phyloP scores from a whole-genome alignment of 1,140 invertebrate genomes.

The Bombus pascuorum region DNA sequence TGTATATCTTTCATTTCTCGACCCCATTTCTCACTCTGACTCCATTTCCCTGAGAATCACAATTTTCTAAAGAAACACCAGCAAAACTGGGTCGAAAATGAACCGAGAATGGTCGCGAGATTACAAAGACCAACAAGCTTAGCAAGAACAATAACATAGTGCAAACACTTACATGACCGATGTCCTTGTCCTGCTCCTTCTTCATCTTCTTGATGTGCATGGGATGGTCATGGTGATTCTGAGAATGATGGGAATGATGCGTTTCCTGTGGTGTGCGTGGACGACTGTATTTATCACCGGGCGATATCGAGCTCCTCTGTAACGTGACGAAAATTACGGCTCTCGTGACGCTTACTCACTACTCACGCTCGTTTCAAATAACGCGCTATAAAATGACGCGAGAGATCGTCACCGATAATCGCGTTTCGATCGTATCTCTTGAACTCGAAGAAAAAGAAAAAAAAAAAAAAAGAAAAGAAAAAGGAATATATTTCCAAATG shows the following conservation, averaged over 20 bases:
- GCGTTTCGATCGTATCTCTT: slow-evolving; percentile 20
- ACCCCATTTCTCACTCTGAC: not conserved
- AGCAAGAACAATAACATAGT: not conserved
- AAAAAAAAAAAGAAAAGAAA: not conserved
- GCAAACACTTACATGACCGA: slow-evolving; percentile 77
- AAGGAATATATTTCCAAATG: not conserved
- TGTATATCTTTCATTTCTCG: not conserved
- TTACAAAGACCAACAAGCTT: not conserved
- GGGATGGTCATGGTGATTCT: slow-evolving; percentile 82
- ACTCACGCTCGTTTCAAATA: not conserved
- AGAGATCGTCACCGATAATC: slow-evolving; percentile 1
- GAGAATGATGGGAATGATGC: slow-evolving; percentile 80
- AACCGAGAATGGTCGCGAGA: not conserved
- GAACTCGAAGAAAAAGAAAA: not conserved
- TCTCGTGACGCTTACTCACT: not conserved
- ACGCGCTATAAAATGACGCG: not conserved
- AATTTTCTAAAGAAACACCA: not conserved
- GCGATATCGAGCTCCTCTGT: slow-evolving; percentile 87
- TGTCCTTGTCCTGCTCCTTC: slow-evolving; percentile 81
- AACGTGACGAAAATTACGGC: slow-evolving; percentile 75
- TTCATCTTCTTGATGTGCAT: slow-evolving; percentile 81
- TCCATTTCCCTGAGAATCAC: not conserved
- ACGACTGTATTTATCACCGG: slow-evolving; percentile 82
- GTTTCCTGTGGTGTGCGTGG: slow-evolving; percentile 86
- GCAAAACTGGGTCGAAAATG: not conserved